Evolutionary conservation across 2,888 invertebrate species (phyloP).

Genomic region (Resseliella maxima): DNA sequence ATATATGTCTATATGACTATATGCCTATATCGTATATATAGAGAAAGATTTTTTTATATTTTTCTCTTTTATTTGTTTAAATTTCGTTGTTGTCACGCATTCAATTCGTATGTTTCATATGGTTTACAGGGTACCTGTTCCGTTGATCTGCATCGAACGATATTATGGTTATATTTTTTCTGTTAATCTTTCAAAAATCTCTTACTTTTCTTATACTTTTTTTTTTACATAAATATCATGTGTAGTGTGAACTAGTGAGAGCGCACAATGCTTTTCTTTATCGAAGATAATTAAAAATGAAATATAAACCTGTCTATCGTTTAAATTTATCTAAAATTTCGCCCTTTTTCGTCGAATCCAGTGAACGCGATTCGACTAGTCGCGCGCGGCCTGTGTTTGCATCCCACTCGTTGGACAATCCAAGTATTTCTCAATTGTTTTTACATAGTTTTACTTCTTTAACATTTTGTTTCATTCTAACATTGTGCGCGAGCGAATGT

Average conservation of each 20-base stretch:
- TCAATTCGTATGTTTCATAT: slow-evolving; percentile 16
- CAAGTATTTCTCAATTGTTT: neutral
- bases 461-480: neutral
- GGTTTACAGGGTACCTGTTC: slow-evolving; percentile 40
- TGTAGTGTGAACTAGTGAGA: slow-evolving; percentile 18
- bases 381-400: neutral
- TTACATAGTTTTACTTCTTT: neutral
- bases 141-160: neutral
- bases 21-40: no score
- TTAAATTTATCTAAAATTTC: slow-evolving; percentile 25
- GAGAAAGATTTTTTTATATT: no score
- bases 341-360: slow-evolving; percentile 12
- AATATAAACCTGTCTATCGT: slow-evolving; percentile 53
- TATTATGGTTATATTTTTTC: neutral
- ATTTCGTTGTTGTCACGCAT: slow-evolving; percentile 19
- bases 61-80: neutral
- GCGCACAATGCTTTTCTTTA: slow-evolving; percentile 39
- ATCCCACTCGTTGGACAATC: neutral
- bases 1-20: no score
- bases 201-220: neutral
- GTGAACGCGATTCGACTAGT: no score
- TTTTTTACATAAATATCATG: neutral
- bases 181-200: slow-evolving; percentile 21
- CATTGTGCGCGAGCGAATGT: neutral
- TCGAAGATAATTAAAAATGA: slow-evolving; percentile 45